A percentile compares a stretch with the other conserved stretches of the same genome.
These are phyloP conservation scores for Drosophila rufa DNA, from an alignment of 1,140 invertebrate species.

Conservation along the genomic window DNA sequence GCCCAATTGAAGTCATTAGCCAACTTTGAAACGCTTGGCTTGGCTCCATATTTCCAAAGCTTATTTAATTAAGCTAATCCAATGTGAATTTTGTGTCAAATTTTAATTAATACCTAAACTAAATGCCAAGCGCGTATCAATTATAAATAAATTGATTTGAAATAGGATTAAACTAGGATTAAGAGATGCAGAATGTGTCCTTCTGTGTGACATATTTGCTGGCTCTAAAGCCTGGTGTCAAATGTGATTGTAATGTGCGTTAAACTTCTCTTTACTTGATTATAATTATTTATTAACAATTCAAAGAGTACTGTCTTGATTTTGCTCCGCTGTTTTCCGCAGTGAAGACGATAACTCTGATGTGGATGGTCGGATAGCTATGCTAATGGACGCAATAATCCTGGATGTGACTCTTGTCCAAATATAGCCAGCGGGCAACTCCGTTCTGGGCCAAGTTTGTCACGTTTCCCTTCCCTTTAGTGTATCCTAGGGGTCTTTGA, in stretches of 20 bases:
- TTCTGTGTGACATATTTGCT: neutral
- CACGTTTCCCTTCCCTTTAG: neutral
- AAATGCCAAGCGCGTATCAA: neutral
- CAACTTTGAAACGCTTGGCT: neutral
- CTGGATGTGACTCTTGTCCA: constrained; percentile 16
- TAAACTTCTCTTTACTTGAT: neutral
- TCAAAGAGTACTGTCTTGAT: neutral
- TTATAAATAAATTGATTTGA: neutral
- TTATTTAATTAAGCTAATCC: neutral
- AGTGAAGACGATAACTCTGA: neutral
- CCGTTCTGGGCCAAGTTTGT: neutral
- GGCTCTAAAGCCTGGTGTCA: too few relatives aligned
- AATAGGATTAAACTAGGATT: neutral
- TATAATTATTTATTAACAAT: neutral
- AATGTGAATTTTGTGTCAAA: constrained; percentile 3
- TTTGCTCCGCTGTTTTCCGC: neutral
- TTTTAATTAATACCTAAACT: neutral
- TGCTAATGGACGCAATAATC: constrained; percentile 20
- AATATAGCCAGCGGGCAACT: constrained; percentile 15
- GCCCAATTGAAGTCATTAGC: neutral
- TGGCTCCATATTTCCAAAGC: neutral
- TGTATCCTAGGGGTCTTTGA: constrained; percentile 11
- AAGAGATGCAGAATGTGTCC: neutral
- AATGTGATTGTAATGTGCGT: neutral
- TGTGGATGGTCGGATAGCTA: constrained; percentile 6